A percentile compares a stretch with the other conserved stretches of the same genome.
Conservation (phyloP, 2,113 vertebrate species). For the Pterophyllum scalare region DNA sequence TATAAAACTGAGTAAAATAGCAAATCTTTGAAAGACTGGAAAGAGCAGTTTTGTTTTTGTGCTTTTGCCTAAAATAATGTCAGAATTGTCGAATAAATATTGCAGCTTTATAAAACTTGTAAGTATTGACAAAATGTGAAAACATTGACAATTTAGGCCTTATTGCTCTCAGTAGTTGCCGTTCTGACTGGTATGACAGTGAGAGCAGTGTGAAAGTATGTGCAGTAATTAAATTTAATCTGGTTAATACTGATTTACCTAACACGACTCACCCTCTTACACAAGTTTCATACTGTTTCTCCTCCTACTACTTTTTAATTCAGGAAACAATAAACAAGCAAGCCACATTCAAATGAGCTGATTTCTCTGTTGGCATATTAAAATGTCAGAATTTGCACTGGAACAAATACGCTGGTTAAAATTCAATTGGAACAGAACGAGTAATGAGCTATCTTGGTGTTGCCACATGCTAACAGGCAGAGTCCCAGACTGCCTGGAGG, state of each 20-base stretch:
- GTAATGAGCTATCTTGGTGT: conserved; percentile 72
- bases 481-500: conserved; percentile 46
- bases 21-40: background rate
- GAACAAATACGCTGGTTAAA: conserved; percentile 77
- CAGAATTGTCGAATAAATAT: background rate
- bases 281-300: conserved; percentile 31
- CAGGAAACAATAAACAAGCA: conserved; percentile 44
- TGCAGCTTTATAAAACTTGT: background rate
- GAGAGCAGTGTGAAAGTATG: background rate
- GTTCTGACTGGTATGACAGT: background rate
- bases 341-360: conserved; percentile 67
- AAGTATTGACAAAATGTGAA: background rate
- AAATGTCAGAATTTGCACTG: conserved; percentile 86
- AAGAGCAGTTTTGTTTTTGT: background rate
- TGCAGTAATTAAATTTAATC: background rate
- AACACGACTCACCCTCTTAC: background rate
- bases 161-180: background rate
- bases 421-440: conserved; percentile 70
- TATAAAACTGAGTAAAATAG: background rate
- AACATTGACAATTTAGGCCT: background rate
- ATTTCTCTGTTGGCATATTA: conserved; percentile 75
- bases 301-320: background rate
- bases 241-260: background rate
- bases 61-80: fast-evolving
- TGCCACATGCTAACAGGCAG: conserved; percentile 59